phyloP scores from a whole-genome alignment of 2,797 vertebrate species.

The Sebastes nivosus region DNA sequence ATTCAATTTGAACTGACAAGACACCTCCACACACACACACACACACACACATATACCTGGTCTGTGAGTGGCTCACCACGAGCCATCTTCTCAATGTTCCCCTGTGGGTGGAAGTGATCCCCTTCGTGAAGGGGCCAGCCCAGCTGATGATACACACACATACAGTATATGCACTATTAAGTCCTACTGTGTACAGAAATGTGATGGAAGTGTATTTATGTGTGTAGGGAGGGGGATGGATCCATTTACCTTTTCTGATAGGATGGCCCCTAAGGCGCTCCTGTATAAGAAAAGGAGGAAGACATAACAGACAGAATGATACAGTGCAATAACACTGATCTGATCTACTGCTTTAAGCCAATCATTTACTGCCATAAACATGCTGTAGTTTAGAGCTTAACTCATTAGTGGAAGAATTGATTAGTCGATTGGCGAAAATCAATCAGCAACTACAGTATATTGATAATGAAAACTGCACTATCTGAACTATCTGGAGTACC shows the following conservation, averaged over 20 bases:
- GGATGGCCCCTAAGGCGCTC: constrained; percentile 79
- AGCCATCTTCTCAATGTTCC: constrained; percentile 89
- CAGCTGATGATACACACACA: constrained; percentile 76
- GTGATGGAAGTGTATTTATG: not conserved
- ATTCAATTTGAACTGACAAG: constrained; percentile 10
- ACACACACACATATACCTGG: constrained; percentile 78
- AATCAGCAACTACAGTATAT: not conserved
- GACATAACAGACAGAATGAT: not conserved
- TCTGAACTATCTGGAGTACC: no score
- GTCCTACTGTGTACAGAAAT: not conserved
- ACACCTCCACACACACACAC: not conserved
- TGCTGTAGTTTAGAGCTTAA: not conserved
- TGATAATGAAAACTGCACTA: no score
- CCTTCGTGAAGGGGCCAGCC: constrained; percentile 91
- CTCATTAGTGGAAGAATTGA: not conserved
- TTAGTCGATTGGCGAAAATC: not conserved
- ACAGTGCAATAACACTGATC: not conserved
- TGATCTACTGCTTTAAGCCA: not conserved
- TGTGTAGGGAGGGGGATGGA: not conserved
- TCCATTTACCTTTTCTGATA: constrained; percentile 83
- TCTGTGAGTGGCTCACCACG: constrained; percentile 87
- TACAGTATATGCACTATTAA: not conserved
- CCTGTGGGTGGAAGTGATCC: constrained; percentile 88
- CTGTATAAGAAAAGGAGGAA: constrained; percentile 63
- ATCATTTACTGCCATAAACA: not conserved